Base-by-base conservation (phyloP, 2,113 vertebrate genomes). In the Tragelaphus scriptus region DNA sequence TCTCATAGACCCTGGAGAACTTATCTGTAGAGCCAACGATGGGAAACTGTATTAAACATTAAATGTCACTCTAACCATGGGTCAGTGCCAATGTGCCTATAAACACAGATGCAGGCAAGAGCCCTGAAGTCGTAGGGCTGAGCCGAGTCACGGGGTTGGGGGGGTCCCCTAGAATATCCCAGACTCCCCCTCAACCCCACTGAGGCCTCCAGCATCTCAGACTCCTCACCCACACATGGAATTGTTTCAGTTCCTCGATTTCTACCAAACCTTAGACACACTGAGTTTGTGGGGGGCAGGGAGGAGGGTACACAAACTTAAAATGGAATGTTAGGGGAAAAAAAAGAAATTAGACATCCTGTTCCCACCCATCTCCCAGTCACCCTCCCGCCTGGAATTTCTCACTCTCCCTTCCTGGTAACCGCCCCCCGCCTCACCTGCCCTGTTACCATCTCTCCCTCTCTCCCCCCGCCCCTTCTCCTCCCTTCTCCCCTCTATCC, bases 41-140 rank as follows among this genome's bases (percentile, higher is more conserved):
- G 87, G 95, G 58, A 85, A 79, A 49, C 28, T 47, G 19, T n/a
- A 51, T 93, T 80, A 63, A 55, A 51, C n/a, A 32, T 49, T 19
- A 32, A 71, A 56, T 3, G 5, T 9, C 4, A 9, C 36, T 85
- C 19, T 61, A 58, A 36, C 1, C 5, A 51, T 19, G 3, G 1
- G 11, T 36, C 4, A 3, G 23, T 28, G 36, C 30, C 68, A 12
- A 19, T 15, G n/a, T 44, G 36, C 10, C n/a, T 84, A 40, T 80
- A 2, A 7, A n/a, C n/a, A 44, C 0, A 2, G 55, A 16, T 19
- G 56, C 17, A 36, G 58, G 21, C 0, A 0, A 32, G 19, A 65
- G 25, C 7, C 3, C 49, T 77, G 53, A 26, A 11, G 4, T 36
- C 15, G 0, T 77, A 80, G 68, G 68, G 25, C 9, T 5, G 2